These are phyloP conservation scores for Enteromius radiatus DNA, from an alignment of 2,797 vertebrate species.

Conservation along the genomic window DNA sequence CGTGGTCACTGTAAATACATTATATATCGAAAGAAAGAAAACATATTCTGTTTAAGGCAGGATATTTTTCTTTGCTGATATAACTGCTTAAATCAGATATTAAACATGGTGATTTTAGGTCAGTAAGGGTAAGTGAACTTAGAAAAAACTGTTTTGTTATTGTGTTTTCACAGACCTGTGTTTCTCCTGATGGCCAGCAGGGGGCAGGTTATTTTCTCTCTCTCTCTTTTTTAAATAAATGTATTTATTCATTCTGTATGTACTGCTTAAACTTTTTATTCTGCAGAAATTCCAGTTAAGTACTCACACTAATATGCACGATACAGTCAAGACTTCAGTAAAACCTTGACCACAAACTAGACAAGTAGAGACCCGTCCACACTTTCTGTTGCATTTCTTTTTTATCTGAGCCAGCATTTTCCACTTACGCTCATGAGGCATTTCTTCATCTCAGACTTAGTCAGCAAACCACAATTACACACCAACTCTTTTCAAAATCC, in stretches of 20 bases:
- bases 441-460: conserved; percentile 45
- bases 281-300: background rate
- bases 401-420: conserved; percentile 51
- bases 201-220: background rate
- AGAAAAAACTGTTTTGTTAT: background rate
- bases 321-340: background rate
- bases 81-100: background rate
- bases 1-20: background rate
- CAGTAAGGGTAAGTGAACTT: background rate
- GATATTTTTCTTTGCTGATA: background rate
- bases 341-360: conserved; percentile 8
- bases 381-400: conserved; percentile 35
- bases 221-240: background rate
- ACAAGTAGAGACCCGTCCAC: conserved; percentile 25
- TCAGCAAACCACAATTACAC: conserved; percentile 64
- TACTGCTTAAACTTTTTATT: background rate
- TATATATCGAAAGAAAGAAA: background rate
- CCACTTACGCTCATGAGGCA: conserved; percentile 30
- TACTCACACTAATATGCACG: background rate
- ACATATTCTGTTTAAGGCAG: background rate
- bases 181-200: conserved; percentile 33
- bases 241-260: background rate
- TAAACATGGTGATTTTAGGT: background rate
- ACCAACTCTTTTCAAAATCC: conserved; percentile 34
- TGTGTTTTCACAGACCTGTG: background rate